Base-by-base conservation (phyloP, 2,888 invertebrate species). In the Tuta absoluta region DNA sequence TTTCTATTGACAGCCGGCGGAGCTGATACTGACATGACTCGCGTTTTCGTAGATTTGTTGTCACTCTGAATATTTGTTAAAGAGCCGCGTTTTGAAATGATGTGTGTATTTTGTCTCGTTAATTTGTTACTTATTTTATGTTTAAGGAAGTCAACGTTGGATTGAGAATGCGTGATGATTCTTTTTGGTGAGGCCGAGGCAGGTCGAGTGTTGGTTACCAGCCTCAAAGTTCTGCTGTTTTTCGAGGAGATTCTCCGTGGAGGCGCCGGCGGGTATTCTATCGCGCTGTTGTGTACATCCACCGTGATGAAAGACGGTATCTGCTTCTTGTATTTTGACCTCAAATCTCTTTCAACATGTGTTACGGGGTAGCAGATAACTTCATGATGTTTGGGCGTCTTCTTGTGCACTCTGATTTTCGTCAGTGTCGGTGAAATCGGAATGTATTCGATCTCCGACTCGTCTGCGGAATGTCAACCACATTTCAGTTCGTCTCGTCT, bases 341-440 rank as follows among this genome's bases (percentile, higher is more conserved):
- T 71, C 45, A 72, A 71, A 69, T 80, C 79, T 14, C 79, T 78
- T 69, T 87, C 81, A 67, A 91, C 85, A 64, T 79, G 85, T 48
- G 92, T 92, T 24, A 88, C 70, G 38, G 94, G 94, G 78, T 94
- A 94, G 80, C 94, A 94, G 68, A 94, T 85, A 48, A 94, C 93
- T 86, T 94, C 94, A 56, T 86, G 86, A 63, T 82, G 72, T 67
- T 85, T 84, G 66, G 92, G 91, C 66, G 87, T 84, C 78, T 93
- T 94, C 89, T 95, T 95, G 83, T 95, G 95, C 62, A 96, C 94
- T 82, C 95, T 93, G 80, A 96, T 96, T 91, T 95, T 95, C 74
- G 96, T 96, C 79, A 96, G 89, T 71, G 95, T 96, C 60, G 96
- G 94, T 70, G 96, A 95, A 77, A 96, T 95, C 79, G 96, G 96